These are phyloP conservation scores for Protodeltote pygarga DNA, from an alignment of 2,888 invertebrate genomes.

Conservation along the genomic window DNA sequence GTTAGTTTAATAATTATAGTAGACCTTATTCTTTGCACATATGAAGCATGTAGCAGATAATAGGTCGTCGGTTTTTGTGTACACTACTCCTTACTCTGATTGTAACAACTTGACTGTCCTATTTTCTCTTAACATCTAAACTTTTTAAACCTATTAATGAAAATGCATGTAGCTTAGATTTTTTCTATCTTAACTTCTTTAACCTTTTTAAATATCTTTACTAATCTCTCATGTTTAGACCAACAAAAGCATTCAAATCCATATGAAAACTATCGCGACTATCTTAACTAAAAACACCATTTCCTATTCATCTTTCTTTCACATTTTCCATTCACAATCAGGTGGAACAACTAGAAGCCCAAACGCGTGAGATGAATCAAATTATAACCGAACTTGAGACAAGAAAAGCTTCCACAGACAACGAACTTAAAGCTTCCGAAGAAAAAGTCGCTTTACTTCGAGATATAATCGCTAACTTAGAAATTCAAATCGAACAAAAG, in stretches of 20 bases:
- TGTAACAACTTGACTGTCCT: too few relatives aligned
- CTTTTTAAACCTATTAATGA: too few relatives aligned
- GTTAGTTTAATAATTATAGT: too few relatives aligned
- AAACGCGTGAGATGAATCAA: slow-evolving; percentile 90
- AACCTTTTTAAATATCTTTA: too few relatives aligned
- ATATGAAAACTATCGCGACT: background rate
- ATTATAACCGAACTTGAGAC: slow-evolving; percentile 88
- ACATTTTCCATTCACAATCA: slow-evolving; percentile 59
- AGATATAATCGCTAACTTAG: slow-evolving; percentile 92
- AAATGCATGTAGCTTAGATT: too few relatives aligned
- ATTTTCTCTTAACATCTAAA: too few relatives aligned
- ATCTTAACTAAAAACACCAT: background rate
- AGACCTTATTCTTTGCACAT: slow-evolving; percentile 17
- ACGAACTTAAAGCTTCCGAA: slow-evolving; percentile 91
- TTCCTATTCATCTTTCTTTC: slow-evolving; percentile 10
- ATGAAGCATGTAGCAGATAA: slow-evolving; percentile 32
- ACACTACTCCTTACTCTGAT: background rate
- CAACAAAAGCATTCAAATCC: background rate
- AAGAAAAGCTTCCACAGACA: slow-evolving; percentile 89
- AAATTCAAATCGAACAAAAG: slow-evolving; percentile 91
- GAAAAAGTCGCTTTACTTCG: slow-evolving; percentile 91
- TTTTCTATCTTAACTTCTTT: too few relatives aligned
- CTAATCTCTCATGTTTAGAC: too few relatives aligned
- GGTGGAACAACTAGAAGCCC: slow-evolving; percentile 93
- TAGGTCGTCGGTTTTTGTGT: background rate